phyloP scores from a whole-genome alignment of 2,113 vertebrate genomes.

The Apeltes quadracus region DNA sequence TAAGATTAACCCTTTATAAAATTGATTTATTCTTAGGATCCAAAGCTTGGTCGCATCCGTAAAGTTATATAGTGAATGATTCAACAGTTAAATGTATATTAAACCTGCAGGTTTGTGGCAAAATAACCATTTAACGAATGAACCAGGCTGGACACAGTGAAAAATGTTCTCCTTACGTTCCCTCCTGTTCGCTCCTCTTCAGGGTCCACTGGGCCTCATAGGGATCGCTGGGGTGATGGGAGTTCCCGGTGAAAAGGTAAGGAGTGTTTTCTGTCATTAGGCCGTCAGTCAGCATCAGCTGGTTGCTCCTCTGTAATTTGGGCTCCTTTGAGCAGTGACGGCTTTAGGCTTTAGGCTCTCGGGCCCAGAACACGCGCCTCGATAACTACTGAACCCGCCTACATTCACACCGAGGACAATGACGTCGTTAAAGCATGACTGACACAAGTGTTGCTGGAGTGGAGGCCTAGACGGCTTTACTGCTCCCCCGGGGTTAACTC shows the following conservation, averaged over 20 bases:
- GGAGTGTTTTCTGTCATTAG: conserved; percentile 62
- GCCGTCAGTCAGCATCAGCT: conserved; percentile 67
- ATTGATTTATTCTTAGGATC: background rate
- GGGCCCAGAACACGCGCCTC: conserved; percentile 39
- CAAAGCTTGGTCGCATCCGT: background rate
- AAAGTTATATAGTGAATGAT: background rate
- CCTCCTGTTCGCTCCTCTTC: conserved; percentile 47
- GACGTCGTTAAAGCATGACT: too few relatives aligned
- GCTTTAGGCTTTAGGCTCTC: conserved; percentile 36
- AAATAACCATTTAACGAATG: conserved; percentile 24
- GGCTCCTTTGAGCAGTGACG: conserved; percentile 45
- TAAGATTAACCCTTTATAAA: background rate
- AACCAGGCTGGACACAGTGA: conserved; percentile 18
- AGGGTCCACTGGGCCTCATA: conserved; percentile 89
- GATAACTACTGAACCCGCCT: conserved; percentile 54
- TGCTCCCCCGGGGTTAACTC: too few relatives aligned
- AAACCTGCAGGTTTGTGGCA: conserved; percentile 19
- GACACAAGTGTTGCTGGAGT: too few relatives aligned
- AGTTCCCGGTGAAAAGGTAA: conserved; percentile 94
- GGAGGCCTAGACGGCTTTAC: too few relatives aligned
- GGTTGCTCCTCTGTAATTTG: conserved; percentile 66
- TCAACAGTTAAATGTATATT: too few relatives aligned
- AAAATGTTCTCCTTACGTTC: conserved; percentile 32
- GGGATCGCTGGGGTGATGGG: conserved; percentile 87
- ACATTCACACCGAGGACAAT: conserved; percentile 47